A percentile compares a stretch with the other conserved stretches of the same genome.
Conservation (phyloP, 2,888 invertebrate genomes). For the Tinea pellionella region DNA sequence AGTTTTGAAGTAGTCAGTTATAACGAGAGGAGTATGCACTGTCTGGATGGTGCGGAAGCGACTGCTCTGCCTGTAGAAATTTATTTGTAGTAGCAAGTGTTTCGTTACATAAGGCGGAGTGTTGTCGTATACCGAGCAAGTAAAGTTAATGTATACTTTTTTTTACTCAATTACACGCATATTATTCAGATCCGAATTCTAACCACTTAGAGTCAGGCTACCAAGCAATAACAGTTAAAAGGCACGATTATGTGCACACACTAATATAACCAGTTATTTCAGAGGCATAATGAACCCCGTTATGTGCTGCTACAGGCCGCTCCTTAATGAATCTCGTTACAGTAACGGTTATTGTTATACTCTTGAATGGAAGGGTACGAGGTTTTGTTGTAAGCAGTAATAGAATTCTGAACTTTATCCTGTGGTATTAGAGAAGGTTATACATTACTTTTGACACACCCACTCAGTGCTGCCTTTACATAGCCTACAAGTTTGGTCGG, state of each 20-base stretch:
- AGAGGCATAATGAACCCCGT: conserved; percentile 4
- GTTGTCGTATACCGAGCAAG: no score
- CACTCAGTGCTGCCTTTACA: background rate
- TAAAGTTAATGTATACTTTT: no score
- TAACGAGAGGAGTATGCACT: no score
- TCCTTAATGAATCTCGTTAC: conserved; percentile 31
- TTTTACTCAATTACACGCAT: no score
- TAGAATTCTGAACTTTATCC: background rate
- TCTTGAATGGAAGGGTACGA: background rate
- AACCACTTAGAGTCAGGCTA: background rate
- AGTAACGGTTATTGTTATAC: conserved; percentile 26
- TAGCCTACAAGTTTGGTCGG: background rate
- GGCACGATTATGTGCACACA: conserved; percentile 41
- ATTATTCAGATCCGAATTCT: background rate
- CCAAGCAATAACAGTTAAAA: conserved; percentile 49
- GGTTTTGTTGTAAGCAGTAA: conserved; percentile 9
- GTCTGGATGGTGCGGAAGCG: no score
- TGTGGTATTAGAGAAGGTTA: background rate
- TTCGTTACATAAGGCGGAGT: no score
- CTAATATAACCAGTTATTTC: conserved; percentile 48
- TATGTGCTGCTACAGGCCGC: conserved; percentile 14
- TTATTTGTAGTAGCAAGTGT: no score
- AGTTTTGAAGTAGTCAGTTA: no score
- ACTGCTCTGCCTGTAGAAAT: no score
- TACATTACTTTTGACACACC: background rate